These are phyloP conservation scores for Thalpophila matura DNA, from an alignment of 2,888 invertebrate species.

Conservation along the genomic window DNA sequence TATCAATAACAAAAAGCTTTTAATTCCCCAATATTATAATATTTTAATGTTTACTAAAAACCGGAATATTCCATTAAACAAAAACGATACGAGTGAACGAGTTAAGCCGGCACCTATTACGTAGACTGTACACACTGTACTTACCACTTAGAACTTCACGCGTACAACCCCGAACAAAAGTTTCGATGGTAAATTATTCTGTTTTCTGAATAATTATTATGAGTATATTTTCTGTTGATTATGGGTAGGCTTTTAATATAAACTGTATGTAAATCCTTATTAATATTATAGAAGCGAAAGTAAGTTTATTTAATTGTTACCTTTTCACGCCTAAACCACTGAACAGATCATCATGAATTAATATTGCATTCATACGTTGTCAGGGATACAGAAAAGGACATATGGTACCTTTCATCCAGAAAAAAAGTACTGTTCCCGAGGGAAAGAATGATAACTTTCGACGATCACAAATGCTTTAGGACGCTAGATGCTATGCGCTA, in stretches of 20 bases:
- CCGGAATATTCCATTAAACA: conserved; percentile 38
- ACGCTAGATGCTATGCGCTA: too few relatives aligned
- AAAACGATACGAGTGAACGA: conserved; percentile 26
- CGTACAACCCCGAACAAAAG: conserved; percentile 41
- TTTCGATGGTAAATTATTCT: conserved; percentile 46
- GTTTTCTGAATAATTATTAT: conserved; percentile 33
- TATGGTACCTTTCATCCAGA: too few relatives aligned
- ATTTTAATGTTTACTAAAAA: conserved; percentile 42
- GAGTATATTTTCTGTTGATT: conserved; percentile 18
- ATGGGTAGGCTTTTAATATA: conserved; percentile 29
- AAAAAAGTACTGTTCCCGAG: too few relatives aligned
- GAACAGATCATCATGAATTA: too few relatives aligned
- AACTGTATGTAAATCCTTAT: neutral
- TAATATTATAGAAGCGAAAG: too few relatives aligned
- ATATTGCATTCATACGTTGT: too few relatives aligned
- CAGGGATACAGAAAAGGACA: too few relatives aligned
- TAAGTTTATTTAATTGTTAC: too few relatives aligned
- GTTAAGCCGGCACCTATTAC: conserved; percentile 38
- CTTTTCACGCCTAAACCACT: too few relatives aligned
- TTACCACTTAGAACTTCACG: conserved; percentile 57
- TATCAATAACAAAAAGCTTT: conserved; percentile 10
- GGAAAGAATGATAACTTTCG: too few relatives aligned
- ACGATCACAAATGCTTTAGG: too few relatives aligned
- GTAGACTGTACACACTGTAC: conserved; percentile 35
- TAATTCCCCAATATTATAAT: conserved; percentile 25